Evolutionary conservation across 2,113 vertebrate species (phyloP).

Genomic region (Rhagologus leucostigma): DNA sequence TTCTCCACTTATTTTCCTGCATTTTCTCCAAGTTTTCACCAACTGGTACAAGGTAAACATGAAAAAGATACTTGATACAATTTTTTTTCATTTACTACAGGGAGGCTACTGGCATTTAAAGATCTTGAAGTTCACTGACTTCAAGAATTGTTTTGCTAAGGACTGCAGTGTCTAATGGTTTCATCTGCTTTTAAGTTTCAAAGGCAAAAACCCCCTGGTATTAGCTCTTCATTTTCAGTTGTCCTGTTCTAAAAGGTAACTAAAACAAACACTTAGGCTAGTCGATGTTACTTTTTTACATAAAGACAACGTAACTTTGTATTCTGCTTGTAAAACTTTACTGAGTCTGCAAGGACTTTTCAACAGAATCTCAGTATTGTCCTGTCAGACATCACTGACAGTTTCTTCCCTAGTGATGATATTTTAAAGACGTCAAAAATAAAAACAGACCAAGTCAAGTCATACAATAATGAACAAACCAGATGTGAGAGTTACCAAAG

Average conservation of each 20-base stretch:
- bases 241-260: neutral
- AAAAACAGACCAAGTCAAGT: neutral
- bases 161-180: neutral
- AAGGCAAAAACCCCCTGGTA: neutral
- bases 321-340: neutral
- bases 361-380: neutral
- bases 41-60: neutral
- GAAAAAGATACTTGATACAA: neutral
- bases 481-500: neutral
- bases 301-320: neutral
- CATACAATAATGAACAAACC: neutral
- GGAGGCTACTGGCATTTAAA: neutral
- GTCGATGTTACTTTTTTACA: neutral
- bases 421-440: neutral
- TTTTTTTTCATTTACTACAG: neutral
- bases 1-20: neutral
- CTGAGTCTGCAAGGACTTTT: neutral
- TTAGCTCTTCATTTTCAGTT: neutral
- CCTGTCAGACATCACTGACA: neutral
- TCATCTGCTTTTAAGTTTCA: neutral
- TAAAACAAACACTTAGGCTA: neutral
- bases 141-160: neutral
- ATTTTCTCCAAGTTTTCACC: neutral
- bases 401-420: neutral
- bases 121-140: neutral